A percentile compares a stretch with the other conserved stretches of the same genome.
Conservation (phyloP, 2,797 vertebrate species). For the Sebastes flavidus region DNA sequence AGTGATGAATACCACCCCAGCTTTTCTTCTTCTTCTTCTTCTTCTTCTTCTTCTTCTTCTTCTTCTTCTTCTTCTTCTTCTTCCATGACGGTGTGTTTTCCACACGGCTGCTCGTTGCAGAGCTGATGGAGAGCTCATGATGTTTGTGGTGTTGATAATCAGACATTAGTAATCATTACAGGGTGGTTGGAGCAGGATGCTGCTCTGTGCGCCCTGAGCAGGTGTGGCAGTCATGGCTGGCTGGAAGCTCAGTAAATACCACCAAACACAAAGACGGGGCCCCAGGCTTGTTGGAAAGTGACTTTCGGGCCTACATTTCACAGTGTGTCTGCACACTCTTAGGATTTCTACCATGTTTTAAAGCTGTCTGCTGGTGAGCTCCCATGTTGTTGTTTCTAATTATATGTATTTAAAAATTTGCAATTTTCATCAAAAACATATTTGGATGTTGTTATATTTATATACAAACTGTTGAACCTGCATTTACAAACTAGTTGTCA, state of each 20-base stretch:
- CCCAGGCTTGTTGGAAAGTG: background rate
- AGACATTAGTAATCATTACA: conserved; percentile 64
- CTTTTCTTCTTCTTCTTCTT: too few species aligned
- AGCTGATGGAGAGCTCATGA: conserved; percentile 1
- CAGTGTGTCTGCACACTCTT: background rate
- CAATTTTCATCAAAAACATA: too few species aligned
- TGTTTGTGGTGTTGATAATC: conserved; percentile 51
- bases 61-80: too few species aligned
- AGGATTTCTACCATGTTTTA: background rate
- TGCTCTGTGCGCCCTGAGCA: conserved; percentile 57
- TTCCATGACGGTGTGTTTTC: background rate
- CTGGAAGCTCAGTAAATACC: conserved; percentile 53
- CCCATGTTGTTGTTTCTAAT: background rate
- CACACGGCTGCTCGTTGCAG: background rate
- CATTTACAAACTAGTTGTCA: too few species aligned
- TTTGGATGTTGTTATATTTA: too few species aligned
- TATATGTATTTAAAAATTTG: too few species aligned
- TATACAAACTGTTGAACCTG: too few species aligned
- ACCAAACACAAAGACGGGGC: background rate
- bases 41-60: background rate
- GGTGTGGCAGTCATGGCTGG: conserved; percentile 67
- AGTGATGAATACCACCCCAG: background rate
- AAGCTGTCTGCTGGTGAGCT: background rate
- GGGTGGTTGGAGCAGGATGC: conserved; percentile 39
- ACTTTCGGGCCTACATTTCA: background rate